A percentile compares a stretch with the other conserved stretches of the same genome.
phyloP scores from a whole-genome alignment of 2,113 vertebrate species.

The Epinephelus cyanopodus region DNA sequence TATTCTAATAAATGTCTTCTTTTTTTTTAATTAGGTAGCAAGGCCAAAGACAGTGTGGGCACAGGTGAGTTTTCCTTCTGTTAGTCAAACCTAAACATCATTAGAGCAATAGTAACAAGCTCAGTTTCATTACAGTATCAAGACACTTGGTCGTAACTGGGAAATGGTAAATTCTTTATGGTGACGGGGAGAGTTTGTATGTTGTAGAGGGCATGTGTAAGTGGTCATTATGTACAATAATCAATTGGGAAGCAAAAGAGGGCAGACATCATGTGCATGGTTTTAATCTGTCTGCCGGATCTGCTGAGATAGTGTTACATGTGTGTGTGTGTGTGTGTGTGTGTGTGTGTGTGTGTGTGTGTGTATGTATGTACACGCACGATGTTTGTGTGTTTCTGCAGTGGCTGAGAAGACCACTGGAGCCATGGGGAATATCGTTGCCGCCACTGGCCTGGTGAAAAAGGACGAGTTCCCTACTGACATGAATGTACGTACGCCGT shows the following conservation, averaged over 20 bases:
- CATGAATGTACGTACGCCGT: constrained; percentile 88
- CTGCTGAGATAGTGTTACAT: constrained; percentile 23
- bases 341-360: constrained; percentile 33
- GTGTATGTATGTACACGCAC: constrained; percentile 24
- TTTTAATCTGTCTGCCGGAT: constrained; percentile 49
- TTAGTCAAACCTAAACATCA: not conserved
- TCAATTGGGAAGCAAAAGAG: constrained; percentile 20
- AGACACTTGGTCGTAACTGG: not conserved
- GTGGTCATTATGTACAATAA: constrained; percentile 19
- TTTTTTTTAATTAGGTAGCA: constrained; percentile 87
- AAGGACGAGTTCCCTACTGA: constrained; percentile 96
- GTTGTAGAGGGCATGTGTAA: not conserved
- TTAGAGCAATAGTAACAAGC: not conserved
- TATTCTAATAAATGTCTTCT: constrained; percentile 38
- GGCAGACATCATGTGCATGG: not conserved
- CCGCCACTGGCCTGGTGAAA: constrained; percentile 95
- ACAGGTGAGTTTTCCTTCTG: constrained; percentile 87
- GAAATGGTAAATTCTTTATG: not conserved
- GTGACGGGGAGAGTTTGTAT: not conserved
- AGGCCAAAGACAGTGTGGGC: constrained; percentile 95
- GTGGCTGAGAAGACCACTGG: constrained; percentile 98
- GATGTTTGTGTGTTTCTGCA: constrained; percentile 70
- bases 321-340: constrained; percentile 41
- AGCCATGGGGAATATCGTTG: constrained; percentile 94
- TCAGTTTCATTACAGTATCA: not conserved